Base-by-base conservation (phyloP, 2,113 vertebrate genomes). In the Hirundichthys speculiger region DNA sequence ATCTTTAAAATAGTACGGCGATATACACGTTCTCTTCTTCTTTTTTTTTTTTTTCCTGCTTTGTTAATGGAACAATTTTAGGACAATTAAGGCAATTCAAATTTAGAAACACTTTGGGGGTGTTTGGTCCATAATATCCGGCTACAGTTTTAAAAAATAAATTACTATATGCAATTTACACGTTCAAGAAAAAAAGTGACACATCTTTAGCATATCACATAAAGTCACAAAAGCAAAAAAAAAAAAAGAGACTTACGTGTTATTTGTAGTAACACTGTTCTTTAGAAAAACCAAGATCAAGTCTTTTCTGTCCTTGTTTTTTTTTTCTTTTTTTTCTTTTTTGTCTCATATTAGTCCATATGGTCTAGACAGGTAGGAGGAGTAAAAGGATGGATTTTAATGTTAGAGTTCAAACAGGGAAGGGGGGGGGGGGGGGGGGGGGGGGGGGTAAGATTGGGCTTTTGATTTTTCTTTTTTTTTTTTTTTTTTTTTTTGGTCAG, bases 101-200 rank as follows among this genome's bases (percentile, higher is more conserved):
- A 92, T 92, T 94, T 92, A 92, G 88, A 93, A 96, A 96, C 94
- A 96, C 93, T 95, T 94, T 91, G 92, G 90, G 90, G 93, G 94
- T 92, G 92, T 97, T 99, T 99, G 97, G 98, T 98, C 97, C 96
- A 88, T 91, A 93, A 94, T 91, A 94, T 94, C 93, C 92, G 92
- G 94, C 94, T 96, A 96, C 94, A 96, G 92, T 94, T 95, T 91
- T n/a, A n/a, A 94, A 92, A 93, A 97, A 99, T 99, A 99, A 99
- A 99, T 99, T 99, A 99, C 95, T 98, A 98, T 97, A 93, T 93
- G 94, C 94, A 95, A 95, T 97, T 95, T 99, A 98, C 96, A 98
- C 94, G 94, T 96, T 94, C 94, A 93, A 93, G 90, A 51, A 88
- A 82, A 89, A 92, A 83, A 89, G 86, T 90, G 90, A 80, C 88